phyloP scores from a whole-genome alignment of 1,140 invertebrate species.

The Cherax destructor region DNA sequence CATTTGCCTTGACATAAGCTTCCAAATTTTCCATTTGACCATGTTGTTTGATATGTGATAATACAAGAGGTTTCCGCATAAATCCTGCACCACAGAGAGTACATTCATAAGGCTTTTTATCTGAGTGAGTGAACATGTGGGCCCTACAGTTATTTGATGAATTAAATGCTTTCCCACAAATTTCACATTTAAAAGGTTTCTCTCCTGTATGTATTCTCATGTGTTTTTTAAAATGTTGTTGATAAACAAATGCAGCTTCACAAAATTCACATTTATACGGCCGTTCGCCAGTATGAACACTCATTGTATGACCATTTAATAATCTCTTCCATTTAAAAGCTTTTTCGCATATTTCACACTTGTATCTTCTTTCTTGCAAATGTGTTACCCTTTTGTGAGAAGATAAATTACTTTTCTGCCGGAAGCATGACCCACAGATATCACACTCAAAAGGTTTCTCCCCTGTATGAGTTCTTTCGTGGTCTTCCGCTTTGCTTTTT shows the following conservation, averaged over 20 bases:
- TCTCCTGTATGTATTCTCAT: constrained; percentile 80
- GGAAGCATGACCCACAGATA: constrained; percentile 74
- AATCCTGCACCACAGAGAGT: constrained; percentile 86
- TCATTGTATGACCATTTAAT: constrained; percentile 87
- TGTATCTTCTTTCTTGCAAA: constrained; percentile 83
- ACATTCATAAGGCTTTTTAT: constrained; percentile 90
- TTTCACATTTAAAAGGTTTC: constrained; percentile 59
- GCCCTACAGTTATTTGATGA: constrained; percentile 89
- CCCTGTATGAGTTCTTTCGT: constrained; percentile 83
- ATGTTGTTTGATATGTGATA: constrained; percentile 57
- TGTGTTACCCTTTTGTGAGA: constrained; percentile 85
- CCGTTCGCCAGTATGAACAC: constrained; percentile 84
- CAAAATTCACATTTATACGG: constrained; percentile 85
- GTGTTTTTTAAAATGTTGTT: constrained; percentile 89
- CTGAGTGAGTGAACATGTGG: constrained; percentile 88
- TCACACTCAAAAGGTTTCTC: constrained; percentile 74
- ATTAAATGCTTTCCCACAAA: constrained; percentile 86
- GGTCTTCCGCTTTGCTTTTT: constrained; percentile 84
- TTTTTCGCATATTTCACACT: constrained; percentile 79
- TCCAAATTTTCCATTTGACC: constrained; percentile 47
- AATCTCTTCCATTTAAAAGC: constrained; percentile 84
- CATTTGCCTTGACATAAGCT: constrained; percentile 53
- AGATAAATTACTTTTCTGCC: constrained; percentile 69
- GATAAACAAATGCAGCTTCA: constrained; percentile 86
- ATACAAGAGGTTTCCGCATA: constrained; percentile 81